These are phyloP conservation scores for Tetragnatha montana DNA, from an alignment of 2,888 invertebrate genomes.

Conservation along the genomic window DNA sequence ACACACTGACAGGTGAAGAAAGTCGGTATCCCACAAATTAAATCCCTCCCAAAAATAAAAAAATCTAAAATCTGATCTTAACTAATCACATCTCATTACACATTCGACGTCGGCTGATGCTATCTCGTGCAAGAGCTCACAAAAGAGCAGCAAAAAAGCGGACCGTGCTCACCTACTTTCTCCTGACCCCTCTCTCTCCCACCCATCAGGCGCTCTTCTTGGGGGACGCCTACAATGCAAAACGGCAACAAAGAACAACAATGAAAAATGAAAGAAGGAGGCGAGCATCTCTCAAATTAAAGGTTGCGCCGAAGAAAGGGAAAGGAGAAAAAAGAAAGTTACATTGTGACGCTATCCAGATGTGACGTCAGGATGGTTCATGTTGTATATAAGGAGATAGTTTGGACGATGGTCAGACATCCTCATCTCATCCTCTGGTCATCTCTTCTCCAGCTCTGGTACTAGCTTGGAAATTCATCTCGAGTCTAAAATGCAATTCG, in stretches of 20 bases:
- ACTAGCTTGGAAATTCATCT: neutral
- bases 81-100: constrained; percentile 35
- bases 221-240: constrained; percentile 35
- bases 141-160: constrained; percentile 16
- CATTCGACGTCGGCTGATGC: constrained; percentile 20
- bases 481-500: constrained; percentile 33
- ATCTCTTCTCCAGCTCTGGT: constrained; percentile 8
- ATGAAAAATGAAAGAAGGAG: constrained; percentile 17
- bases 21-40: neutral
- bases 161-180: constrained; percentile 52
- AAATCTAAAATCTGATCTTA: neutral
- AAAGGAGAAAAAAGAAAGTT: constrained; percentile 32
- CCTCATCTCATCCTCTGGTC: constrained; percentile 43
- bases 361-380: constrained; percentile 59
- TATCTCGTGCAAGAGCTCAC: constrained; percentile 15
- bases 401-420: constrained; percentile 53
- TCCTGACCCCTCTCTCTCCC: constrained; percentile 1
- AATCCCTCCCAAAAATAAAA: neutral
- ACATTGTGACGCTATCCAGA: constrained; percentile 47
- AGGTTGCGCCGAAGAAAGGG: constrained; percentile 22
- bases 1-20: neutral
- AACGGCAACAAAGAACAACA: constrained; percentile 36
- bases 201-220: neutral
- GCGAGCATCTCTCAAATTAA: constrained; percentile 36
- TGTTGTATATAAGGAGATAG: constrained; percentile 51